These are phyloP conservation scores for Scaptomyza hsui DNA, from an alignment of 1,140 invertebrate species.

Conservation along the genomic window DNA sequence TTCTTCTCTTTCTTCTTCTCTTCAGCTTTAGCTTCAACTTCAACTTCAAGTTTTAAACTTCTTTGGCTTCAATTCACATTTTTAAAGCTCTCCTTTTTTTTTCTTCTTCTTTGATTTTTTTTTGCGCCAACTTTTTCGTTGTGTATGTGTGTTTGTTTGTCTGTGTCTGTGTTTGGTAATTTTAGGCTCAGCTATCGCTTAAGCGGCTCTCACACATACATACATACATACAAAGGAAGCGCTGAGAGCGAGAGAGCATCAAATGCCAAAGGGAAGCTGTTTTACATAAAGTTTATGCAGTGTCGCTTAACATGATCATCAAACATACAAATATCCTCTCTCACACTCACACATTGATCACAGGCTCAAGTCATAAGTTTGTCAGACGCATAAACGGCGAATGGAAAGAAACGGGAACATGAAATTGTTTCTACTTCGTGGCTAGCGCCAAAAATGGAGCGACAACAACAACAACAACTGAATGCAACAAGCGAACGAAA, in stretches of 20 bases:
- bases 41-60: too few species aligned
- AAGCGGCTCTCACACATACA: constrained; percentile 24
- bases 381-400: constrained; percentile 14
- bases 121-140: constrained; percentile 1
- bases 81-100: constrained; percentile 15
- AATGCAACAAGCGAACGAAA: constrained; percentile 39
- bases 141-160: constrained; percentile 5
- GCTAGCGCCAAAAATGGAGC: constrained; percentile 54
- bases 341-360: too few species aligned
- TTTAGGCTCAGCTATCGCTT: constrained; percentile 26
- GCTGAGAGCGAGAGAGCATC: background rate
- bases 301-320: too few species aligned
- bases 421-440: constrained; percentile 30
- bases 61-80: constrained; percentile 26
- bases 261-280: constrained; percentile 12
- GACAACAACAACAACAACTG: constrained; percentile 26
- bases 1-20: background rate
- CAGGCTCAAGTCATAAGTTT: too few species aligned
- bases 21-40: constrained; percentile 13
- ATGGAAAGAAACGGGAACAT: constrained; percentile 24
- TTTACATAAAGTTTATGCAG: too few species aligned
- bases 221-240: constrained; percentile 18
- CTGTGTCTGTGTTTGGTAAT: constrained; percentile 25
- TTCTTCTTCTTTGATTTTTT: too few species aligned
- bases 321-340: too few species aligned